Base-by-base conservation (phyloP, 2,797 vertebrate genomes). In the Mus caroli region DNA sequence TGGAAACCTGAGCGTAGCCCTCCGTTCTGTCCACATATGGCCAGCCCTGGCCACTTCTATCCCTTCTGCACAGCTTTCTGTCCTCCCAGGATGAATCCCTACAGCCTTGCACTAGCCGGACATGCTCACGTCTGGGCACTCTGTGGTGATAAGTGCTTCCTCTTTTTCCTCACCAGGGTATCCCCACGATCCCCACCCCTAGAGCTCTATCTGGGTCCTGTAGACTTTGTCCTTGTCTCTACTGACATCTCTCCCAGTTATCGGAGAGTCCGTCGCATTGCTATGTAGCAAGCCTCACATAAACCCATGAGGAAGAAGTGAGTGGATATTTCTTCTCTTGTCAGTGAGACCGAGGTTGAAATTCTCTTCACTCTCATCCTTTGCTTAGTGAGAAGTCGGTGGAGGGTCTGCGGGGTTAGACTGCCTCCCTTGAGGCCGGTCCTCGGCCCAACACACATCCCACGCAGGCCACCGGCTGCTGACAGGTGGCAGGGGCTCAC, bases 401-500 rank as follows among this genome's bases (percentile, higher is more conserved):
- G 67, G n/a, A 73, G 86, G 86, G 52, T 76, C 52, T 76, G 10
- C 54, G 56, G 85, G 85, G 52, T 71, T 52, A 43, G 12, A 43
- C 90, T 69, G 4, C 71, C 92, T 90, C 89, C 93, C 64, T 31
- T 0, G 5, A n/a, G 86, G 92, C 28, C 4, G 7, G 56, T 22
- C 26, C 69, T 40, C 5, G 56, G 80, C 14, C 3, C 73, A 64
- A 83, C 15, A 8, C 37, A 9, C 84, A 64, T 80, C 73, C 60
- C 88, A 34, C 64, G 37, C 88, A 88, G 83, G 46, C 60, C 31
- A 8, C 37, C 40, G 31, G 50, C 79, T 0, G 12, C 92, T 88
- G 88, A 26, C 96, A 90, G 94, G 85, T 19, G 6, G 34, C 50
- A 12, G 69, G 77, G 87, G 43, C 77, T 54, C 83, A 17, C 31